Conservation (phyloP, 2,113 vertebrate species). For the Colistium nudipinnis region DNA sequence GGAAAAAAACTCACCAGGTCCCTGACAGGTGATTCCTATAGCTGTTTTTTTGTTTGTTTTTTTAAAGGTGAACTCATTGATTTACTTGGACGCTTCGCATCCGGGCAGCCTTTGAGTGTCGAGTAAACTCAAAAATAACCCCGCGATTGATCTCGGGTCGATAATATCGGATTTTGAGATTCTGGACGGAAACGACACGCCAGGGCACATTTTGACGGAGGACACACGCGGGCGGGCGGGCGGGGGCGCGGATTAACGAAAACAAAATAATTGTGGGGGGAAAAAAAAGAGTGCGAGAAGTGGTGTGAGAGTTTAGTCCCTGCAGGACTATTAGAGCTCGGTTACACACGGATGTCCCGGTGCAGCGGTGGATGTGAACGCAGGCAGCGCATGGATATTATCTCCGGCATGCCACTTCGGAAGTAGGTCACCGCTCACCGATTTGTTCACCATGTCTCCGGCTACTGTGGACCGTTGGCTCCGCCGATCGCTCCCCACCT, state of each 20-base stretch:
- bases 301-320: conserved; percentile 20
- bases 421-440: conserved; percentile 81
- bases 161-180: too few relatives aligned
- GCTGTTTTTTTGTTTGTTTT: not conserved
- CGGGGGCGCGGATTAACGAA: too few relatives aligned
- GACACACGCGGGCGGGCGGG: too few relatives aligned
- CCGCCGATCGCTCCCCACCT: conserved; percentile 50
- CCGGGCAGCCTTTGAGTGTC: not conserved
- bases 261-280: too few relatives aligned
- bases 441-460: conserved; percentile 73
- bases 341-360: conserved; percentile 68
- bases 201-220: too few relatives aligned
- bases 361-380: conserved; percentile 64
- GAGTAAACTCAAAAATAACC: not conserved
- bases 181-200: too few relatives aligned
- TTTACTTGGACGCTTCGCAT: too few relatives aligned
- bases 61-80: not conserved
- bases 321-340: too few relatives aligned
- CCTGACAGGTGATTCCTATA: not conserved
- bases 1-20: not conserved
- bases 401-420: conserved; percentile 77
- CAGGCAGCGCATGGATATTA: conserved; percentile 79
- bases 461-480: conserved; percentile 60
- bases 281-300: too few relatives aligned
- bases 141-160: not conserved